Percentiles rank a stretch among this genome's conserved stretches.
phyloP scores from a whole-genome alignment of 2,888 invertebrate genomes.

The Odontothrips loti region DNA sequence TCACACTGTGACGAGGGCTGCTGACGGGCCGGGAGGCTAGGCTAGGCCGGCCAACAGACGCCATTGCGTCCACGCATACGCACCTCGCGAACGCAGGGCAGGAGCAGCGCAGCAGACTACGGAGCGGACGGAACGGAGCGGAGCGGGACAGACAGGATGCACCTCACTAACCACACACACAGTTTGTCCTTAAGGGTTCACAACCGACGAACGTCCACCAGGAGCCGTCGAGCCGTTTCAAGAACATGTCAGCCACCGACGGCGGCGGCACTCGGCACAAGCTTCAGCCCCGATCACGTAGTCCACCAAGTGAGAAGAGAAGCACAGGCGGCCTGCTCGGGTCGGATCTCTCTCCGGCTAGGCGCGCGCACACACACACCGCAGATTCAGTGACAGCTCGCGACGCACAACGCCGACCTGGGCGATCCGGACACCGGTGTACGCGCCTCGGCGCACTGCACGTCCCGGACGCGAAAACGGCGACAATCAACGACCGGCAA shows the following conservation, averaged over 20 bases:
- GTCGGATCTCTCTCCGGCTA: not conserved
- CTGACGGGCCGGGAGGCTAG: too few species aligned
- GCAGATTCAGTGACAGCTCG: not conserved
- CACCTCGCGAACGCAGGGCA: not conserved
- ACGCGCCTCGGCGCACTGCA: not conserved
- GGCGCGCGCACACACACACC: not conserved
- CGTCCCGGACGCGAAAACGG: not conserved
- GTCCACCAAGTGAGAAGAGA: not conserved
- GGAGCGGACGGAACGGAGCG: not conserved
- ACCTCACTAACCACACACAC: constrained; percentile 17
- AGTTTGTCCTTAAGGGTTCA: constrained; percentile 9
- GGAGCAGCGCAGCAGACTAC: not conserved
- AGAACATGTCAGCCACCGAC: constrained; percentile 1
- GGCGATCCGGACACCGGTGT: not conserved
- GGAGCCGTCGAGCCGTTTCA: not conserved
- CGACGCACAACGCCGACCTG: not conserved
- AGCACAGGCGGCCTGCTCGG: not conserved
- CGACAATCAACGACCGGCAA: not conserved
- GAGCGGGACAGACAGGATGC: not conserved
- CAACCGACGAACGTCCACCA: not conserved
- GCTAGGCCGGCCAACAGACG: not conserved
- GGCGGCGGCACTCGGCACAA: not conserved
- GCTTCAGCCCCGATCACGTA: not conserved
- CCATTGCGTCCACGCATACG: not conserved
- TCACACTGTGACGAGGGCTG: not conserved